Percentiles rank a stretch among this genome's conserved stretches.
phyloP scores from a whole-genome alignment of 2,888 invertebrate genomes.

The Andrena hattorfiana region DNA sequence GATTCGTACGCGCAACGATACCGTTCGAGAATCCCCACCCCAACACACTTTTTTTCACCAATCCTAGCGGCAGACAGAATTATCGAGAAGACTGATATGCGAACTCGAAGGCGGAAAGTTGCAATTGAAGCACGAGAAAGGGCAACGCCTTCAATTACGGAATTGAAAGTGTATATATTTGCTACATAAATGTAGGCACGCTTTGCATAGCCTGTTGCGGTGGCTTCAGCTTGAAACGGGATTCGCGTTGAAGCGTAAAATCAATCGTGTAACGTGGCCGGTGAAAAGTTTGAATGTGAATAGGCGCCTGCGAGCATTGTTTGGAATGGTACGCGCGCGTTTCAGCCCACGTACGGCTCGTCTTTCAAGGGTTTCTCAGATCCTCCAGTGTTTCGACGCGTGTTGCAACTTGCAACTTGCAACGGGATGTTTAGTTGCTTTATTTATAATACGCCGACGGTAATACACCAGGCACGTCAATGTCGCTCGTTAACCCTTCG shows the following conservation, averaged over 20 bases:
- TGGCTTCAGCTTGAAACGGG: neutral
- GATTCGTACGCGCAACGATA: slow-evolving; percentile 2
- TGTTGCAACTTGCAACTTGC: neutral
- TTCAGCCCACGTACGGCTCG: slow-evolving; percentile 35
- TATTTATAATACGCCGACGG: slow-evolving; percentile 11
- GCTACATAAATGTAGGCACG: no score
- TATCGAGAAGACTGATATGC: no score
- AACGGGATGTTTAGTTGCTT: neutral
- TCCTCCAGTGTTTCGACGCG: slow-evolving; percentile 1
- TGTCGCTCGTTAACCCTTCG: slow-evolving; percentile 4
- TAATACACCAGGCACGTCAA: neutral
- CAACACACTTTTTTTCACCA: neutral
- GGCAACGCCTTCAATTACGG: no score
- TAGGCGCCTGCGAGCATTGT: neutral
- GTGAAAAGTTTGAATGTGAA: slow-evolving; percentile 5
- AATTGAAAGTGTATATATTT: no score
- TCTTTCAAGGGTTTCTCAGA: slow-evolving; percentile 39
- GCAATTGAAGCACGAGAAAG: no score
- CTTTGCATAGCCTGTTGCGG: no score
- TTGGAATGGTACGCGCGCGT: slow-evolving; percentile 16
- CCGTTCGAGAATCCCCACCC: slow-evolving; percentile 5
- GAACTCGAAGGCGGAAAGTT: no score
- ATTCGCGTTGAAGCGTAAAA: neutral
- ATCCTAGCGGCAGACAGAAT: no score
- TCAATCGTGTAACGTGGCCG: neutral